Base-by-base conservation (phyloP, 2,797 vertebrate species). In the Acridotheres tristis region DNA sequence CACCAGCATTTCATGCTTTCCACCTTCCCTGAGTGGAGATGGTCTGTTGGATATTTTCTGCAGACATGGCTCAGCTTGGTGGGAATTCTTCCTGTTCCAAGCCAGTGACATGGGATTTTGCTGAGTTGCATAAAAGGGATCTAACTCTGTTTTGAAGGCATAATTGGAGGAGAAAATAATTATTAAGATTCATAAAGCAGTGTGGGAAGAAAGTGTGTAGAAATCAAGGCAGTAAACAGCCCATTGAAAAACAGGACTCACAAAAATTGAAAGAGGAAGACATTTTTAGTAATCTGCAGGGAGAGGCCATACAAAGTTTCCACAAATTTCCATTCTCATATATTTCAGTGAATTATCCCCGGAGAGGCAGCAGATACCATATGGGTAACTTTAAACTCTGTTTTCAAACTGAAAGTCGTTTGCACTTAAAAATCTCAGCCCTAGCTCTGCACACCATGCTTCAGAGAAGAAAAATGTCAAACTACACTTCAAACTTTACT, bases 251-350 rank as follows among this genome's bases (percentile, higher is more conserved):
- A 67, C 1, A 2, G 10, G 4, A 8, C 12, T 76, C 26, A 17
- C 18, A 54, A 59, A 66, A 61, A 59, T 5, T 42, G 53, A 61
- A 55, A 73, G 32, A 75, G 36, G 43, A 88, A 40, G 10, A 40
- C 1, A 26, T 80, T 83, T 80, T 86, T 30, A 32, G 21, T 54
- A 77, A 71, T 45, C 13, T 78, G 32, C 11, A 81, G 36, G 40
- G 36, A 76, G 18, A 59, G 5, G 3, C 15, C 38, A 5, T 66
- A 32, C 17, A 59, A 76, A 57, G 7, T 21, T 85, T 73, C 40
- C 2, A 3, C 0, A 5, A n/a, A 47, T 76, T 86, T 89, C 2
- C 2, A 3, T 65, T 84, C 45, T 71, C 18, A 42, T 1, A 0
- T 18, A 20, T 63, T 85, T 57, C 29, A 53, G 55, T 1, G 23